phyloP scores from a whole-genome alignment of 2,888 invertebrate genomes.

The Schizaphis graminum region DNA sequence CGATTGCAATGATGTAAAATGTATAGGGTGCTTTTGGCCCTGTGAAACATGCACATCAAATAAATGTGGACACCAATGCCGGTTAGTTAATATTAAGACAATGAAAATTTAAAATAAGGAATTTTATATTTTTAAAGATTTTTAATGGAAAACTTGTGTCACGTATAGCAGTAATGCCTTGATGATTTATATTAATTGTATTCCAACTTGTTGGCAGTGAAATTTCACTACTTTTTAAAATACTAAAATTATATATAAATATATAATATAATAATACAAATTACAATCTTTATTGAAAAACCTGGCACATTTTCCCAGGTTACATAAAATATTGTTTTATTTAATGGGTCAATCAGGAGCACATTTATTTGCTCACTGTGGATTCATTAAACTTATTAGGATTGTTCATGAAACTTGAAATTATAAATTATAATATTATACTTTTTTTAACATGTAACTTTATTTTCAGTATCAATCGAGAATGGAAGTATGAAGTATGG shows the following conservation, averaged over 20 bases:
- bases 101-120: neutral
- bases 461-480: no score
- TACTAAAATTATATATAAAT: no score
- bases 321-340: no score
- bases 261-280: neutral
- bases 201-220: neutral
- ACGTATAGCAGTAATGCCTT: neutral
- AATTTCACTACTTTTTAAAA: neutral
- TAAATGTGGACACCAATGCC: slow-evolving; percentile 87
- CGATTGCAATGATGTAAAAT: slow-evolving; percentile 84
- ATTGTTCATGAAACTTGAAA: no score
- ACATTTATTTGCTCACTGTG: no score
- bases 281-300: neutral
- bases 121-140: neutral
- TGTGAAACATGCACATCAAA: slow-evolving; percentile 81
- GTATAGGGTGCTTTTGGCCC: slow-evolving; percentile 88
- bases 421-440: no score
- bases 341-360: no score
- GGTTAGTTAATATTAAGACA: slow-evolving; percentile 69
- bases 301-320: no score
- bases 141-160: neutral
- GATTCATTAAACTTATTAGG: no score
- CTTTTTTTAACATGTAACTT: no score
- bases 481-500: no score
- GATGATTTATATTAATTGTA: neutral